Conservation (phyloP, 2,797 vertebrate species). For the Sebastes matsubarae region DNA sequence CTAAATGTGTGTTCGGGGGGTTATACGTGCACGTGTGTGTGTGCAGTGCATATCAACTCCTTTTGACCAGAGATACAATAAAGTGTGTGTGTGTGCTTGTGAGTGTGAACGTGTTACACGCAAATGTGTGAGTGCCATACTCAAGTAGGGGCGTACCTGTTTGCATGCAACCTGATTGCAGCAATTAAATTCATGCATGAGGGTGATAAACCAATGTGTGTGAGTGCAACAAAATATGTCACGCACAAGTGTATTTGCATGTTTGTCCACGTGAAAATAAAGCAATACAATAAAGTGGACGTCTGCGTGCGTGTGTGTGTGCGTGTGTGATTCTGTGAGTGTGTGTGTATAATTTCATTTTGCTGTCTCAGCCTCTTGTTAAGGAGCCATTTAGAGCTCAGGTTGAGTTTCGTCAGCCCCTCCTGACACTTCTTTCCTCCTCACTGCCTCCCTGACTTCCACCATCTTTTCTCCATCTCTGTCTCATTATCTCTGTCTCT, state of each 20-base stretch:
- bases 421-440: conserved; percentile 69
- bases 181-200: conserved; percentile 13
- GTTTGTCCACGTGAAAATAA: conserved; percentile 17
- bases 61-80: conserved; percentile 41
- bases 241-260: conserved; percentile 11
- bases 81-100: conserved; percentile 8
- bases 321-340: neutral
- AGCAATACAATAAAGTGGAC: neutral
- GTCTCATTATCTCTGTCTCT: conserved; percentile 64
- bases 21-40: conserved; percentile 19
- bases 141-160: conserved; percentile 17
- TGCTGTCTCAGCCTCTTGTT: conserved; percentile 72
- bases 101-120: conserved; percentile 12
- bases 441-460: conserved; percentile 63
- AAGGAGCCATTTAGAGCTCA: conserved; percentile 73
- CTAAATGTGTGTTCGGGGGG: conserved; percentile 59
- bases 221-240: neutral
- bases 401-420: conserved; percentile 69
- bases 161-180: conserved; percentile 34
- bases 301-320: neutral
- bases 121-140: conserved; percentile 5
- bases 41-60: conserved; percentile 54
- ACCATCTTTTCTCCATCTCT: conserved; percentile 69
- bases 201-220: neutral
- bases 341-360: conserved; percentile 63